Evolutionary conservation across 64 coral and sea anemone species (phyloP).

Genomic region (Dendronephthya gigantea): DNA sequence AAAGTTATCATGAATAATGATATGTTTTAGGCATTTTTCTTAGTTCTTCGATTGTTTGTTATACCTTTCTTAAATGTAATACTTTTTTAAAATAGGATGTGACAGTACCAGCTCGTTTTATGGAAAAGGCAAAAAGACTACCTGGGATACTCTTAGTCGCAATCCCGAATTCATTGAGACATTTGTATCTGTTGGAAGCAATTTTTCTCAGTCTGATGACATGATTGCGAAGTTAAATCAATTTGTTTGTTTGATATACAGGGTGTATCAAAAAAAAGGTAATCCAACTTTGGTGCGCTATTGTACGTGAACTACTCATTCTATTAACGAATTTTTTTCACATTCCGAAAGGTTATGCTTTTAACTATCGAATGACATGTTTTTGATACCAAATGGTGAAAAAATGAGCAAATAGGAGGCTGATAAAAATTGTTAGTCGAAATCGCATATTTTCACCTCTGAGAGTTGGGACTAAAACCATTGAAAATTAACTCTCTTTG

Average conservation of each 20-base stretch:
- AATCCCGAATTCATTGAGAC: not conserved
- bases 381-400: too few species aligned
- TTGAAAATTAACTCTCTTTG: too few species aligned
- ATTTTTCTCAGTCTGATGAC: not conserved
- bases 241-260: conserved; percentile 5
- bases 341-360: too few species aligned
- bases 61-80: not conserved
- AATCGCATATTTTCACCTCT: too few species aligned
- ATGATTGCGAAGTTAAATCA: conserved; percentile 9
- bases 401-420: too few species aligned
- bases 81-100: not conserved
- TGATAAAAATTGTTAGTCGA: too few species aligned
- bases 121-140: not conserved
- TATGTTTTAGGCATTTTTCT: not conserved
- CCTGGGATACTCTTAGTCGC: not conserved
- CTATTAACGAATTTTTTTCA: too few species aligned
- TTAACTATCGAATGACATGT: too few species aligned
- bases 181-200: not conserved
- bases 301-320: too few species aligned
- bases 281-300: too few species aligned
- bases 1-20: not conserved
- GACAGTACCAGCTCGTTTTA: not conserved
- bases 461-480: too few species aligned
- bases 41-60: not conserved
- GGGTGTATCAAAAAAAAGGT: too few species aligned